A percentile compares a stretch with the other conserved stretches of the same genome.
Conservation (phyloP, 2,797 vertebrate species). For the Gallirallus australis region DNA sequence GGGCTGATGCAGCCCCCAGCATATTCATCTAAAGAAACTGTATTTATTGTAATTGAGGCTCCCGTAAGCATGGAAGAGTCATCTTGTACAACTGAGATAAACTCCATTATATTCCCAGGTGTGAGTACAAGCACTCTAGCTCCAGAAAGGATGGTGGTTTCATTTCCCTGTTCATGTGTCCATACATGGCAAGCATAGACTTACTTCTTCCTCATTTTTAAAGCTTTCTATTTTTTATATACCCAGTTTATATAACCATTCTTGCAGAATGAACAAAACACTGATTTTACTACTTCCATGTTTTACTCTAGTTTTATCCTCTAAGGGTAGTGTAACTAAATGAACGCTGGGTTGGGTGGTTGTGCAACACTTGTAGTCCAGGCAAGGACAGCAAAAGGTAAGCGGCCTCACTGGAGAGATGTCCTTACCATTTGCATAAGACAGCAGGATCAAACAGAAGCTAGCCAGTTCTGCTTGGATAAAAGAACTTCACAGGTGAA, state of each 20-base stretch:
- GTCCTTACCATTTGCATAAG: not conserved
- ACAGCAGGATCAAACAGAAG: not conserved
- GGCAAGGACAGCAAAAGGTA: not conserved
- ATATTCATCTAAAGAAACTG: not conserved
- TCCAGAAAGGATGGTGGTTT: not conserved
- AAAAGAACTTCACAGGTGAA: not conserved
- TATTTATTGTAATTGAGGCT: not conserved
- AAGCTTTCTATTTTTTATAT: not conserved
- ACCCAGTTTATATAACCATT: not conserved
- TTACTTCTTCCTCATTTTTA: not conserved
- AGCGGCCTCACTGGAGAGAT: not conserved
- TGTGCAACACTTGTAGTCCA: not conserved
- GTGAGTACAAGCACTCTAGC: not conserved
- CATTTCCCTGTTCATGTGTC: not conserved
- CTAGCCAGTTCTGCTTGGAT: not conserved
- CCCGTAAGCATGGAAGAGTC: not conserved
- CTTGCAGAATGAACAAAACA: not conserved
- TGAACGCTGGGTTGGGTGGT: not conserved
- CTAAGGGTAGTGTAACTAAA: not conserved
- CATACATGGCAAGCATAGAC: not conserved
- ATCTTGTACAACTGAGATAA: not conserved
- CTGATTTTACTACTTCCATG: not conserved
- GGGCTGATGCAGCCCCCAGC: not conserved
- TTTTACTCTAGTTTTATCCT: not conserved
- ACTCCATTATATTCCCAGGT: not conserved